Base-by-base conservation (phyloP, 2,888 invertebrate genomes). In the Agelastica alni region DNA sequence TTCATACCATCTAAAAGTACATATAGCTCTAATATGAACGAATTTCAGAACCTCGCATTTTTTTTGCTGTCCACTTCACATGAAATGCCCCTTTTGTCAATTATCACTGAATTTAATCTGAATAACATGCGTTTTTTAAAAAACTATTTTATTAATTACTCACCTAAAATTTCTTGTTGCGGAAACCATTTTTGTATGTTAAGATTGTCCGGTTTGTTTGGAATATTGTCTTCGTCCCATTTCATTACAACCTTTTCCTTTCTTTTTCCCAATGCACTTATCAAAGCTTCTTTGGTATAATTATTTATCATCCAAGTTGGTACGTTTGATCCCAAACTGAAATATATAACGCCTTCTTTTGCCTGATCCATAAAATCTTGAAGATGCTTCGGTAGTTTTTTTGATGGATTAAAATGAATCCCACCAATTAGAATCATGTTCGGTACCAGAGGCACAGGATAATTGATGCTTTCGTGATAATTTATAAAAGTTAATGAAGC, bases 241-340 rank as follows among this genome's bases (percentile, higher is more conserved):
- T 88, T 87, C 86, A 86, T 87, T n/a, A 88, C 65, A 0, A 88
- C 81, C 2, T 79, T 82, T 57, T 86, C 83, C 58, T 85, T 84
- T 0, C 87, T 63, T 52, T 77, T 79, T 1, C 79, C 74, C 44
- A 88, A 82, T 2, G 80, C 81, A 44, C 81, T 80, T 7, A 83
- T 71, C 26, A 88, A 79, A 1, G 76, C 79, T 14, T 78, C 68
- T 14, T 77, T 74, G 57, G 79, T 82, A 1, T 81, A 78, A 0
- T 69, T 61, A 0, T 82, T 79, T 47, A 88, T 69, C 57, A 83
- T 77, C 6, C 78, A 74, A 53, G 81, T 82, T 53, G 79, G 76
- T 0, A 84, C 75, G 58, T 82, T 81, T 0, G 85, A 83, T 1
- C 85, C 86, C 65, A 86, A 79, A 63, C 81, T 83, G 59, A 84